Conservation (phyloP, 2,888 invertebrate genomes). For the Plusia festucae region DNA sequence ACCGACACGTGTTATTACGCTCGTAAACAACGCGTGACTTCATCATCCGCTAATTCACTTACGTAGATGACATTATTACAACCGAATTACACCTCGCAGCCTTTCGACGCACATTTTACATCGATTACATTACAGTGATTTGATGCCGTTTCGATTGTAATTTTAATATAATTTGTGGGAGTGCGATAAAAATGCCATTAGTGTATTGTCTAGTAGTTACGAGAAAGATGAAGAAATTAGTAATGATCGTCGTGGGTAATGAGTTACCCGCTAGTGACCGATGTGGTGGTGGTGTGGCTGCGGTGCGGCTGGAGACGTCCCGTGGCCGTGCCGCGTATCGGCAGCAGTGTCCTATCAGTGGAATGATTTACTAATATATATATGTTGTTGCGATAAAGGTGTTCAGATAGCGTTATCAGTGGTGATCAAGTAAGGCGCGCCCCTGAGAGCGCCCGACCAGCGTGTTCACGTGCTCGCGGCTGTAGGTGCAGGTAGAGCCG, state of each 20-base stretch:
- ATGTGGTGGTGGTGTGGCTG: neutral
- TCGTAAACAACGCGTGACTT: slow-evolving; percentile 77
- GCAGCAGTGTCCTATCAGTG: slow-evolving; percentile 19
- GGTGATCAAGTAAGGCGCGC: slow-evolving; percentile 35
- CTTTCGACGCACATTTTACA: slow-evolving; percentile 55
- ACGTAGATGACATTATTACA: slow-evolving; percentile 77
- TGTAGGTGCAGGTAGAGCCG: slow-evolving; percentile 7
- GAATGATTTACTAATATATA: slow-evolving; percentile 27
- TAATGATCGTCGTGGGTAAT: slow-evolving; percentile 45
- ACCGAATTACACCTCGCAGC: slow-evolving; percentile 69
- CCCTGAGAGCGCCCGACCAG: slow-evolving; percentile 9
- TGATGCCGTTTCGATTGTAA: slow-evolving; percentile 71
- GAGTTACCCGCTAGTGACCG: slow-evolving; percentile 9
- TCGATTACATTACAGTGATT: slow-evolving; percentile 68
- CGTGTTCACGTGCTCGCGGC: neutral
- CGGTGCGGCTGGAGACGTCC: neutral
- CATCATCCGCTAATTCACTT: slow-evolving; percentile 74
- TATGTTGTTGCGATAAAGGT: slow-evolving; percentile 33
- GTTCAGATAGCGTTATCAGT: slow-evolving; percentile 30
- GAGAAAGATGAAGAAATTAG: slow-evolving; percentile 56
- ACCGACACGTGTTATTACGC: slow-evolving; percentile 65
- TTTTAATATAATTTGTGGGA: slow-evolving; percentile 72
- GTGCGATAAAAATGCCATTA: slow-evolving; percentile 63
- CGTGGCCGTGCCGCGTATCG: neutral
- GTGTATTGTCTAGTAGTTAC: slow-evolving; percentile 59